These are phyloP conservation scores for Denticeps clupeoides DNA, from an alignment of 2,797 vertebrate genomes.

Conservation along the genomic window DNA sequence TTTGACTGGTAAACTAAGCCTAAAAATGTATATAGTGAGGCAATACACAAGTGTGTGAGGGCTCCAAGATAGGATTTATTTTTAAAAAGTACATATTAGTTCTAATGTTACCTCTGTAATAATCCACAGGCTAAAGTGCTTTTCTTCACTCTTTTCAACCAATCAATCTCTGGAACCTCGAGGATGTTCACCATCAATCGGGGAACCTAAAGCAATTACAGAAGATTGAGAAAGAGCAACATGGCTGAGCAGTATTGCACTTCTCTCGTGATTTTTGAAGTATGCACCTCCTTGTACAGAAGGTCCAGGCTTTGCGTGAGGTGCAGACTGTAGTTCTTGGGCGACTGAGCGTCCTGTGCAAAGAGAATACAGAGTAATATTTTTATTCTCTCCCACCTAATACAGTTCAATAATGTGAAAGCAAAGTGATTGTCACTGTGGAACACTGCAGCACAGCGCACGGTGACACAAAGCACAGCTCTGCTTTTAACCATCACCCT, in stretches of 20 bases:
- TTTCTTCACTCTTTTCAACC: slow-evolving; percentile 48
- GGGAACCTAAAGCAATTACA: slow-evolving; percentile 58
- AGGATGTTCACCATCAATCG: slow-evolving; percentile 73
- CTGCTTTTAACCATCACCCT: too few species aligned
- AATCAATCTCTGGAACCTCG: slow-evolving; percentile 61
- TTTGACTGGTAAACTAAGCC: too few species aligned
- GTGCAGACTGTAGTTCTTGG: slow-evolving; percentile 61
- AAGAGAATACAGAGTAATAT: neutral
- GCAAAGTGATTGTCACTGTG: neutral
- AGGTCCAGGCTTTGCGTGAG: slow-evolving; percentile 66
- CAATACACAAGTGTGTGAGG: too few species aligned
- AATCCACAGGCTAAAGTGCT: slow-evolving; percentile 52
- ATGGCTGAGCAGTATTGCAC: too few species aligned
- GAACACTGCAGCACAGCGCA: too few species aligned
- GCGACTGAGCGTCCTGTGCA: slow-evolving; percentile 59
- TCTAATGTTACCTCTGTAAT: slow-evolving; percentile 56
- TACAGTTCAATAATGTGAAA: neutral
- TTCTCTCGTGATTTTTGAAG: neutral
- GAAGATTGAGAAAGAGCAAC: too few species aligned
- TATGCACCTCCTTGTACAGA: slow-evolving; percentile 68
- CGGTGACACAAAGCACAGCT: too few species aligned
- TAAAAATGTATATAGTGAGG: too few species aligned
- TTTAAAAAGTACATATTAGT: neutral
- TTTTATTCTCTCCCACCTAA: too few species aligned
- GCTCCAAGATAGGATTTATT: too few species aligned